Base-by-base conservation (phyloP, 2,797 vertebrate genomes). In the Onychomys arenicola region DNA sequence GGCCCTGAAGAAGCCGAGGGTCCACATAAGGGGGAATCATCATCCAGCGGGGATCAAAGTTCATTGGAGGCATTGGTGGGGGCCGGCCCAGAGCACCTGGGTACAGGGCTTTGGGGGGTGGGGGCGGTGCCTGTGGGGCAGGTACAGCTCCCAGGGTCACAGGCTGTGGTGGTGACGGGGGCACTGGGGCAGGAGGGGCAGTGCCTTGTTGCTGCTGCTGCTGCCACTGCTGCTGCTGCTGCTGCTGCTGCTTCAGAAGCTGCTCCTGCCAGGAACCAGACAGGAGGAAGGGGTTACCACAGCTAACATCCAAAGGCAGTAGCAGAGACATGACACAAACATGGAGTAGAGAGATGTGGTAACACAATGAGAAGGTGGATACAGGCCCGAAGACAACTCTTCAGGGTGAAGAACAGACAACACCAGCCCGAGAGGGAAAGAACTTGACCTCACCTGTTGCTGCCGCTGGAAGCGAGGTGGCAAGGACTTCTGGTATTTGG, bases 1-100 rank as follows among this genome's bases (percentile, higher is more conserved):
- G 99, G 52, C 99, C 99, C 96, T 99, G 99, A 95, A 99, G 99
- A 96, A 99, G 99, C 89, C 99, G 99, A 6, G 99, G 99, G 96
- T 99, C 99, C 99, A 99, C 99, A 92, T 99, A 99, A 59, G 99
- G 98, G 97, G 99, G 99, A 98, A 99, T 99, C 99, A 99, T 99
- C 98, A 99, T 98, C 99, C 99, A 99, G 40, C 99, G 99, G 34
- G 99, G 99, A 96, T 99, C 99, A 93, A 99, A 99, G 98, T 99
- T 99, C 98, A 99, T 99, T 1, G 99, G 98, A 3, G 99, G 98
- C 98, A 99, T 98, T 55, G 99, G 99, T 0, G 99, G 99, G 7
- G 99, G 99, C 43, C 99, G 98, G 71, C 99, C 99, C 98, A 99
- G 99, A 92, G 98, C 99, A 96, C 99, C 97, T 0, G 99, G 99